phyloP scores from a whole-genome alignment of 1,140 invertebrate species.

The Polypedilum pembai region DNA sequence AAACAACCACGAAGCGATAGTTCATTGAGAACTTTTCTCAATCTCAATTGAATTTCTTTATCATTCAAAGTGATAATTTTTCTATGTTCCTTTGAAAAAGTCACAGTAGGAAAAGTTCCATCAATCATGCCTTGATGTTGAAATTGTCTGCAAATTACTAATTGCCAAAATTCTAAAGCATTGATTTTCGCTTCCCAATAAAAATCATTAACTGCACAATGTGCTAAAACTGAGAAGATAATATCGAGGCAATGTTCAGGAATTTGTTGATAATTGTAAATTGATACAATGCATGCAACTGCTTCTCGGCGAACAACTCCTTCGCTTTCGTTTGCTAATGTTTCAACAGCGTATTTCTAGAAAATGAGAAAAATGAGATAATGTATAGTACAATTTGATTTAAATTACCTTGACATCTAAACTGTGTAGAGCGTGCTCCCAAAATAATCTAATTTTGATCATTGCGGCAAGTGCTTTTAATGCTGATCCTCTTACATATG shows the following conservation, averaged over 20 bases:
- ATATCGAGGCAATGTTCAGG: constrained; percentile 43
- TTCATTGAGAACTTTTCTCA: constrained; percentile 58
- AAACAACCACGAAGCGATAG: constrained; percentile 57
- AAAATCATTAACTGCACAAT: constrained; percentile 58
- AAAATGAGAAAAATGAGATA: constrained; percentile 35
- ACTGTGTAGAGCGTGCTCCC: constrained; percentile 54
- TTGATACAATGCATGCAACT: constrained; percentile 53
- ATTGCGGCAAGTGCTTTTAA: constrained; percentile 58
- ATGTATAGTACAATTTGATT: constrained; percentile 31
- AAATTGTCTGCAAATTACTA: constrained; percentile 55
- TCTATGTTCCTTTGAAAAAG: constrained; percentile 65
- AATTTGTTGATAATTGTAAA: constrained; percentile 58
- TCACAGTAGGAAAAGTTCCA: constrained; percentile 63
- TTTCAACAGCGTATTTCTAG: constrained; percentile 54
- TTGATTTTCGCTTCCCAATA: constrained; percentile 71
- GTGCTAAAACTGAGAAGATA: constrained; percentile 53
- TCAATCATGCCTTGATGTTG: constrained; percentile 71
- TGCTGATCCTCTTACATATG: constrained; percentile 64
- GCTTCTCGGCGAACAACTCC: constrained; percentile 66
- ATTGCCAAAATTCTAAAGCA: constrained; percentile 61
- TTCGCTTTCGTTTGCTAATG: constrained; percentile 61
- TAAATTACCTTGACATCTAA: constrained; percentile 54
- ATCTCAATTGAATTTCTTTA: constrained; percentile 55
- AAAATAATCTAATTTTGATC: constrained; percentile 54
- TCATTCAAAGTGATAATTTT: constrained; percentile 67